A percentile compares a stretch with the other conserved stretches of the same genome.
phyloP scores from a whole-genome alignment of 2,888 invertebrate genomes.

The Lymantria dispar region DNA sequence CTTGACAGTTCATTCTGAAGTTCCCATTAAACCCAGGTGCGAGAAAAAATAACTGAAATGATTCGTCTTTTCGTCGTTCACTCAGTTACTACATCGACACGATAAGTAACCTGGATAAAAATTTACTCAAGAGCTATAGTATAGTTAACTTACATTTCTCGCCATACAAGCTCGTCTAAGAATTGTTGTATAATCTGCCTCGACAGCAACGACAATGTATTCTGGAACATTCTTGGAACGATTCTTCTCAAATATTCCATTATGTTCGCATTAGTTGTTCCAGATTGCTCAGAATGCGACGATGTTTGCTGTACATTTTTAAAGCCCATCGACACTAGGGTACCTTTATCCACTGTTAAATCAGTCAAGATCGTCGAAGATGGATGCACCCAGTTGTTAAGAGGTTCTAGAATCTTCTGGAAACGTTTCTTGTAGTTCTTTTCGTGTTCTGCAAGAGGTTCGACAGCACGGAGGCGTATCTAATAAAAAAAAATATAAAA shows the following conservation, averaged over 20 bases:
- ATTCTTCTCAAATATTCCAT: conserved; percentile 94
- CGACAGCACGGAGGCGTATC: conserved; percentile 90
- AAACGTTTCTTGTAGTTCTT: conserved; percentile 91
- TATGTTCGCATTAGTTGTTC: conserved; percentile 86
- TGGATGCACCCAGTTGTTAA: conserved; percentile 90
- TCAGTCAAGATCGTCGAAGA: conserved; percentile 91
- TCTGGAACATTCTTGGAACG: conserved; percentile 95
- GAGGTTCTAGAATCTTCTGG: conserved; percentile 90
- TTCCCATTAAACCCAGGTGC: no score
- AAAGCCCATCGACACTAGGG: conserved; percentile 90
- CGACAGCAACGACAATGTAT: conserved; percentile 90
- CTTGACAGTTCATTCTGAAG: no score
- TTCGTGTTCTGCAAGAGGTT: conserved; percentile 90
- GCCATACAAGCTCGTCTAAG: conserved; percentile 94
- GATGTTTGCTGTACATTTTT: conserved; percentile 87
- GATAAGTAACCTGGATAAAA: no score
- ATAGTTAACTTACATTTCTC: conserved; percentile 81
- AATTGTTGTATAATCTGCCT: conserved; percentile 95
- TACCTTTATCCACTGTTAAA: conserved; percentile 91
- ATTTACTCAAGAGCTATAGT: neutral
- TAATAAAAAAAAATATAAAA: conserved; percentile 30
- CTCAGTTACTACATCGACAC: no score
- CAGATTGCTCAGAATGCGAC: conserved; percentile 65
- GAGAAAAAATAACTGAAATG: no score
- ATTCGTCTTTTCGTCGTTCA: no score